These are phyloP conservation scores for Valencia hispanica DNA, from an alignment of 2,797 vertebrate species.

Conservation along the genomic window DNA sequence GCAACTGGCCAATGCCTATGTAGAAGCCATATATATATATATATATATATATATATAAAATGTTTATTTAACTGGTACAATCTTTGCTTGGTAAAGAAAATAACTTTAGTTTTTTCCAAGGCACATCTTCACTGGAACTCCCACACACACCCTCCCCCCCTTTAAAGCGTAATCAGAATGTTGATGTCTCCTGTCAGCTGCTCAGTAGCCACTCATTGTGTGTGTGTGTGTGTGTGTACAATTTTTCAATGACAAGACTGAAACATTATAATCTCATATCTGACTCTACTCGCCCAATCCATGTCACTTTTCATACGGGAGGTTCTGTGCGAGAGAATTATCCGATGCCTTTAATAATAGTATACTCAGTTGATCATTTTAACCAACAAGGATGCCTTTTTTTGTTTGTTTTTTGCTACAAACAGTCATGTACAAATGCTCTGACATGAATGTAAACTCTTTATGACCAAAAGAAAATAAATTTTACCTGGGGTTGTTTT, in stretches of 20 bases:
- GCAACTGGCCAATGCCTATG: neutral
- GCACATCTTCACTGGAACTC: constrained; percentile 74
- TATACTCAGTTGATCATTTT: constrained; percentile 76
- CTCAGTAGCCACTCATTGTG: constrained; percentile 17
- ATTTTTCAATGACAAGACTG: constrained; percentile 61
- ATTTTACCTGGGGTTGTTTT: constrained; percentile 19
- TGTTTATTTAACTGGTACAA: constrained; percentile 50
- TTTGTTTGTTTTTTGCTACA: constrained; percentile 71
- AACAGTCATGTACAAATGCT: constrained; percentile 81
- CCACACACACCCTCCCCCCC: constrained; percentile 49
- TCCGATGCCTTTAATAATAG: constrained; percentile 68
- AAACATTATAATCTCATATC: constrained; percentile 70
- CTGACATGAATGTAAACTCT: constrained; percentile 86
- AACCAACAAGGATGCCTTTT: constrained; percentile 69
- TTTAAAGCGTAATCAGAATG: constrained; percentile 41
- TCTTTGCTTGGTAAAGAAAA: constrained; percentile 53
- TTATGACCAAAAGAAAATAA: constrained; percentile 55
- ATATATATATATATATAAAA: neutral
- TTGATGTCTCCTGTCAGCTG: constrained; percentile 28
- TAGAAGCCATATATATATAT: neutral
- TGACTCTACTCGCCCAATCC: constrained; percentile 41
- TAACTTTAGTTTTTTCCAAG: constrained; percentile 60
- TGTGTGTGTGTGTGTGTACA: constrained; percentile 41
- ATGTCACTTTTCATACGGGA: constrained; percentile 64
- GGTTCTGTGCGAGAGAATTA: constrained; percentile 89